Base-by-base conservation (phyloP, 2,888 invertebrate species). In the Plusia festucae region DNA sequence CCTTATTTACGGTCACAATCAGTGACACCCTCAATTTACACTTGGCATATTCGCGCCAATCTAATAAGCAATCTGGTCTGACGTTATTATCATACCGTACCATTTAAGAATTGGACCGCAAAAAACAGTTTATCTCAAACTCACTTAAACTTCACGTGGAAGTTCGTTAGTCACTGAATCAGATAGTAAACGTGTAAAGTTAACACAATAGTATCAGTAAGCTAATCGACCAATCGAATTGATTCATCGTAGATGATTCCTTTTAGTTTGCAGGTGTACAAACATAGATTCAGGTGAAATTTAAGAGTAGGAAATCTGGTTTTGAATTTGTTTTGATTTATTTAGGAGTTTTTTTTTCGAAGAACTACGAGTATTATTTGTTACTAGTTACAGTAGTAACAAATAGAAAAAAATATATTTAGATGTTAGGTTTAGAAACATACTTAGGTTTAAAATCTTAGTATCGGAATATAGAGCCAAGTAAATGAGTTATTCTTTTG, bases 101-200 rank as follows among this genome's bases (percentile, higher is more conserved):
- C n/a, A 40, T 40, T 40, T 40, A 40, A n/a, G 40, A n/a, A 40
- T 1, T 40, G 6, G 40, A 40, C 40, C 40, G 40, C 40, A 40
- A 40, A n/a, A 40, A 40, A 40, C 40, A n/a, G 40, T 40, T 40
- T n/a, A 40, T 40, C 40, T 40, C 6, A 40, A 40, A 40, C 40
- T 40, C 9, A 30, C 34, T 34, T 15, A 34, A 34, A 34, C 34
- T 15, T 7, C n/a, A 40, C 15, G 15, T 40, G 40, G 40, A n/a
- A 40, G 40, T 40, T 40, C 40, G 40, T 40, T 40, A 40, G 40
- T 40, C 40, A 40, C 40, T n/a, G n/a, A 40, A 40, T 40, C 24
- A 5, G 34, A 40, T 40, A 4, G n/a, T n/a, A 40, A 40, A n/a
- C 2, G 34, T n/a, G n/a, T 40, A 40, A 40, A 40, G 40, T 6